Base-by-base conservation (phyloP, 2,113 vertebrate species). In the Choloepus hoffmanni region DNA sequence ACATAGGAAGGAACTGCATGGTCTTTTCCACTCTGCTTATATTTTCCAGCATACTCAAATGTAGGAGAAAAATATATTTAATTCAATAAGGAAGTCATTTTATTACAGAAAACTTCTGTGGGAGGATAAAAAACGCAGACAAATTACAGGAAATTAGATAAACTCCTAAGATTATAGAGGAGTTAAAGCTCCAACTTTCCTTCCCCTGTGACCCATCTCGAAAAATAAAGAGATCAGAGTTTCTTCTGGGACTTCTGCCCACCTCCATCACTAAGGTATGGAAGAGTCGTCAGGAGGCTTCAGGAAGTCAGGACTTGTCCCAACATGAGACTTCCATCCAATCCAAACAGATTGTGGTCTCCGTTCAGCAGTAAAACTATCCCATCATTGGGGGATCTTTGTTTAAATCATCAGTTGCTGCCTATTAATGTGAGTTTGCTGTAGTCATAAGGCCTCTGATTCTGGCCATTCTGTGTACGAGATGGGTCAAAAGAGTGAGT, bases 31-130 rank as follows among this genome's bases (percentile, higher is more conserved):
- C 21, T 58, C 68, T 50, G 76, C 5, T 21, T 30, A 0, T 65
- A 53, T 60, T 78, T 86, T 40, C 82, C 68, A 93, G 70, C 53
- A 72, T 14, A 70, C 84, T 67, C n/a, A 72, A 26, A 86, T 33
- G 36, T 18, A 19, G 33, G 67, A 90, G n/a, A 24, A 58, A 84
- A 82, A 60, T 23, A 30, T 28, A 19, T 65, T 55, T 77, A 92
- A n/a, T 74, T 43, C 40, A 77, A 50, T 78, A 83, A 79, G 58
- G 72, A 84, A 91, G 36, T 72, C 12, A 9, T 10, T 76, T 76
- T 74, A 73, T 91, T 65, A 77, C 72, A 77, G 94, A 50, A 88
- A 88, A 67, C 72, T 77, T 72, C 63, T 30, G 23, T 36, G 24
- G 95, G 67, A 68, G 23, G 28, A 8, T 24, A 21, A 83, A 76